Percentiles rank a stretch among this genome's conserved stretches.
Conservation (phyloP, 2,888 invertebrate genomes). For the Lamproptera curius region DNA sequence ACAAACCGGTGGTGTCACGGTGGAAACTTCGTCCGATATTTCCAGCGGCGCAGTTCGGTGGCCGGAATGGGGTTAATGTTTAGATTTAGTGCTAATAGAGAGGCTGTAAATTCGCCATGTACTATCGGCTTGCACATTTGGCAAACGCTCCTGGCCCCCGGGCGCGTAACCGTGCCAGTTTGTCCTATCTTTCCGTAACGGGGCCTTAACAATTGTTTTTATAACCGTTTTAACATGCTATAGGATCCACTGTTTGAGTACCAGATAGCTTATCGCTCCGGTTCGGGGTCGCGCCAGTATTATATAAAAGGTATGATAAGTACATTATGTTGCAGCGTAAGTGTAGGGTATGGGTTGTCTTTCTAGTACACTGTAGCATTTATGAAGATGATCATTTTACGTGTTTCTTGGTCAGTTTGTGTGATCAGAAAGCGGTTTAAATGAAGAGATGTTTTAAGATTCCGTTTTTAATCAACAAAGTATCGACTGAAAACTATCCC, state of each 20-base stretch:
- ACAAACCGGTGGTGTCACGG: no score
- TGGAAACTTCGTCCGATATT: constrained; percentile 64
- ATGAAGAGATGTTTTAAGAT: no score
- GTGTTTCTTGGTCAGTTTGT: no score
- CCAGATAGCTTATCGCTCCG: neutral
- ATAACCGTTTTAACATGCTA: constrained; percentile 34
- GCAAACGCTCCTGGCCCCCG: constrained; percentile 56
- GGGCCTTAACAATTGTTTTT: constrained; percentile 65
- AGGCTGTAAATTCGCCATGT: constrained; percentile 73
- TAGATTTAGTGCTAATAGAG: constrained; percentile 78
- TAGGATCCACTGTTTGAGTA: neutral
- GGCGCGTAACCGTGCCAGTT: constrained; percentile 58
- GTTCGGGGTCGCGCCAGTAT: neutral
- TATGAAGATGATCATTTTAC: no score
- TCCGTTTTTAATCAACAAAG: no score
- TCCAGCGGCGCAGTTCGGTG: constrained; percentile 63
- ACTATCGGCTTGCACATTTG: constrained; percentile 75
- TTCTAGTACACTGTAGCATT: no score
- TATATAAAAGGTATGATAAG: constrained; percentile 3
- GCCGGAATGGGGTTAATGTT: constrained; percentile 75
- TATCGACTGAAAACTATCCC: no score
- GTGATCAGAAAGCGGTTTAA: no score
- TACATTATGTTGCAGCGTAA: no score
- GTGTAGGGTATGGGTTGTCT: no score
- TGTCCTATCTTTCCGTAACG: constrained; percentile 50